Evolutionary conservation across 2,797 vertebrate genomes (phyloP), one percentile per base, ranked within the genome.

Genomic region (Eleutherodactylus coqui): DNA sequence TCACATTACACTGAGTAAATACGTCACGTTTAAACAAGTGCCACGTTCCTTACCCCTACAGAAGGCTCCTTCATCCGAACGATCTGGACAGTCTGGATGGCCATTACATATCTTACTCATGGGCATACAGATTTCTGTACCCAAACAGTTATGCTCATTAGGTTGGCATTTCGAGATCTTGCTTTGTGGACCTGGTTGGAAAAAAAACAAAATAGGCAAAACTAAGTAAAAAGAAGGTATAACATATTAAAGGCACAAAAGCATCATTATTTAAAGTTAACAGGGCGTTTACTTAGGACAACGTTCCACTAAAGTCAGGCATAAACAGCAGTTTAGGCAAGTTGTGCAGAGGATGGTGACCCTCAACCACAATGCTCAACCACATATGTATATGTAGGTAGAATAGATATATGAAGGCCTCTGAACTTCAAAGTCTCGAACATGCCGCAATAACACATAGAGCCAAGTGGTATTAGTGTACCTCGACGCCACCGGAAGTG

Each of bases 61-160:
- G 90, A 98, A 96, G 0, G 96, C 88, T 0, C 98, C 98, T 92
- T 99, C 97, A 0, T 98, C 98, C 0, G 96, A 97, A 86, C 96
- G 96, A 0, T 99, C 97, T 0, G 92, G 78, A 90, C 98, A 99
- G 93, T 99, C 97, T 0, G 94, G 94, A 69, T 95, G 89, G 0
- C 96, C 96, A 0, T 99, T 95, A 87, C 98, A 99, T 78, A 98
- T 87, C 84, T 95, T 98, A 93, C 94, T 95, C 96, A 98, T 96
- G 87, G 92, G 96, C 51, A 99, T 93, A 87, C 98, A 99, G 9
- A 96, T 91, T 58, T 99, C 97, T 0, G 95, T 94, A 85, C 97
- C 97, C 89, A 97, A 93, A 89, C 98, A 99, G 75, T 96, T 96
- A 80, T 96, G 93, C 79, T 98, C 96, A 0, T 98, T 98, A 11